Evolutionary conservation across 2,888 invertebrate species (phyloP).

Genomic region (Chorisops tibialis): DNA sequence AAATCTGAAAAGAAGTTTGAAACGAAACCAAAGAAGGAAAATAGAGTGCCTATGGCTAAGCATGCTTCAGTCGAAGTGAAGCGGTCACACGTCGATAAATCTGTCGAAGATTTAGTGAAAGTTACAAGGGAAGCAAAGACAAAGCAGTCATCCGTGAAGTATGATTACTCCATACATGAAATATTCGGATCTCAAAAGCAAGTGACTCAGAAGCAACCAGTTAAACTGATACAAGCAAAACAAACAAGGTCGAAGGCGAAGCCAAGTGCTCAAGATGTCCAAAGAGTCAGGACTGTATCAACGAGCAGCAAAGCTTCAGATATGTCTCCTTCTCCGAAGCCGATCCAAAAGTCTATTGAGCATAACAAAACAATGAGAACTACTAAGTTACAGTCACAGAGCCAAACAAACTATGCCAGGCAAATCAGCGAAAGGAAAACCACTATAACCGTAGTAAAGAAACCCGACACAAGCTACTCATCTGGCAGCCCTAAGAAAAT

Average conservation of each 20-base stretch:
- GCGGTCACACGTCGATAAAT: too few species aligned
- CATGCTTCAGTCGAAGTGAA: too few species aligned
- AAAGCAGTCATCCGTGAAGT: too few species aligned
- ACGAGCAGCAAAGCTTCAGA: background rate
- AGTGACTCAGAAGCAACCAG: background rate
- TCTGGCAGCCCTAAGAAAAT: background rate
- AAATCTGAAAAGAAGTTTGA: too few species aligned
- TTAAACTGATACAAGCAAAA: background rate
- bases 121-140: too few species aligned
- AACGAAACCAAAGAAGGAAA: too few species aligned
- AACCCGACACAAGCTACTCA: conserved; percentile 1
- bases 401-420: background rate
- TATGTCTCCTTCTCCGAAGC: background rate
- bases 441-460: conserved; percentile 27
- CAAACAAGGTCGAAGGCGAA: background rate
- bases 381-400: too few species aligned
- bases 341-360: background rate
- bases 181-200: background rate
- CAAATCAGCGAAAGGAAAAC: background rate
- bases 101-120: too few species aligned
- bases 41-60: too few species aligned
- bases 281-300: background rate
- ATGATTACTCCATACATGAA: background rate
- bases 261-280: background rate
- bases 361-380: too few species aligned